Evolutionary conservation across 2,888 invertebrate genomes (phyloP), one percentile per base, ranked within the genome.

Genomic region (Meloe dianella): DNA sequence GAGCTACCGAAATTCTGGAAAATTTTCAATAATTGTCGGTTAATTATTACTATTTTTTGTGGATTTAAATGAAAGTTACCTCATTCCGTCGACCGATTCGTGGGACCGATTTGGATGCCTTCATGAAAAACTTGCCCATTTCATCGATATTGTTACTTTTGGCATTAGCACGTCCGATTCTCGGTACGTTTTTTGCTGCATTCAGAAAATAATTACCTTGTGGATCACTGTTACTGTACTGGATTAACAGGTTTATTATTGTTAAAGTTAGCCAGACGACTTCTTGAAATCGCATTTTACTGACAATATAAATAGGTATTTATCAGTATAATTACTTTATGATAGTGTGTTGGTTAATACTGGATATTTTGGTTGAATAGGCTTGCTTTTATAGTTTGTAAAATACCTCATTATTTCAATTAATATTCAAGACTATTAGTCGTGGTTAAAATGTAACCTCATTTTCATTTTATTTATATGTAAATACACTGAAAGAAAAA

Each of bases 91-190:
- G 76, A 29, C 85, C 85, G 69, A 85, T 85, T 65, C 85, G 77
- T 0, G 85, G 85, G 2, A 85, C 85, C 0, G 84, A 84, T 73
- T 85, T 85, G 6, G 85, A 84, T 8, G 85, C 85, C 75, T 85
- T 85, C 68, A 85, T 73, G 73, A 85, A 85, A 74, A 85, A 85
- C 69, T 84, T 84, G 67, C 84, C 84, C 71, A 84, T 84, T 66
- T 84, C 82, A 20, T 83, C 82, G 8, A 69, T 66, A 35, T 79
- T 82, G 47, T 70, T 72, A 35, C 74, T 75, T 59, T 76, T 78
- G 41, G 75, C 78, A 38, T 73, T 71, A 60, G 79, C 77, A 60
- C 79, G 75, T 12, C 81, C 81, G 10, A 82, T 80, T 71, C 82
- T 77, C 1, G 82, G 81, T 17, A 84, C 81, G 65, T 77, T 82